Conservation (phyloP, 2,113 vertebrate species). For the Setophaga petechia region DNA sequence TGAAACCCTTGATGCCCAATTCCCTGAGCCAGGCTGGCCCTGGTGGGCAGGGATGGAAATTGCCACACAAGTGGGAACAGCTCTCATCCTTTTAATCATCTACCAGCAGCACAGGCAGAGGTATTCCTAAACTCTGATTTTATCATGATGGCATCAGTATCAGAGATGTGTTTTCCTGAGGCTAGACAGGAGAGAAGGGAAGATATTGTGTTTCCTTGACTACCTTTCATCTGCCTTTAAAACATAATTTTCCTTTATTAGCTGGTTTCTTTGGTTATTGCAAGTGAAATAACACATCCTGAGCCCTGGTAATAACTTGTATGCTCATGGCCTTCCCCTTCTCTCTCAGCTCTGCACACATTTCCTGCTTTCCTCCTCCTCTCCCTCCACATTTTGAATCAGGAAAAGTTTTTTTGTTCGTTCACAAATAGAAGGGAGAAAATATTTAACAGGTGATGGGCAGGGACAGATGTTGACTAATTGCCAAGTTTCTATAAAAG, state of each 20-base stretch:
- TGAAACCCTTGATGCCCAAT: background rate
- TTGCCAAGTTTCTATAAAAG: background rate
- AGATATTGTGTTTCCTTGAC: constrained; percentile 2
- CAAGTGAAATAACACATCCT: background rate
- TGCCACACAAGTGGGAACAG: background rate
- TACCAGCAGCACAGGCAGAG: background rate
- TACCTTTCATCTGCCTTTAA: constrained; percentile 17
- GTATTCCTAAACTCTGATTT: background rate
- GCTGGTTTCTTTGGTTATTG: background rate
- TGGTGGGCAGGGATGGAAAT: background rate
- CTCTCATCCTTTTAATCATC: background rate
- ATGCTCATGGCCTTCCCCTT: background rate
- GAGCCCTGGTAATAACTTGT: background rate
- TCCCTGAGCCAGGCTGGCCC: background rate
- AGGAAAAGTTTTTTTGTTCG: background rate
- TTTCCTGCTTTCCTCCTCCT: background rate
- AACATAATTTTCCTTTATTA: background rate
- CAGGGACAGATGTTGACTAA: background rate
- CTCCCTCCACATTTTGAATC: background rate
- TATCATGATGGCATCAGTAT: background rate
- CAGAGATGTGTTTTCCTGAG: background rate
- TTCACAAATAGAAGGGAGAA: background rate
- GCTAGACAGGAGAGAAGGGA: background rate
- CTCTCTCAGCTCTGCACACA: background rate
- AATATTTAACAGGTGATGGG: background rate